Base-by-base conservation (phyloP, 2,797 vertebrate species). In the Pyrocephalus nanus region DNA sequence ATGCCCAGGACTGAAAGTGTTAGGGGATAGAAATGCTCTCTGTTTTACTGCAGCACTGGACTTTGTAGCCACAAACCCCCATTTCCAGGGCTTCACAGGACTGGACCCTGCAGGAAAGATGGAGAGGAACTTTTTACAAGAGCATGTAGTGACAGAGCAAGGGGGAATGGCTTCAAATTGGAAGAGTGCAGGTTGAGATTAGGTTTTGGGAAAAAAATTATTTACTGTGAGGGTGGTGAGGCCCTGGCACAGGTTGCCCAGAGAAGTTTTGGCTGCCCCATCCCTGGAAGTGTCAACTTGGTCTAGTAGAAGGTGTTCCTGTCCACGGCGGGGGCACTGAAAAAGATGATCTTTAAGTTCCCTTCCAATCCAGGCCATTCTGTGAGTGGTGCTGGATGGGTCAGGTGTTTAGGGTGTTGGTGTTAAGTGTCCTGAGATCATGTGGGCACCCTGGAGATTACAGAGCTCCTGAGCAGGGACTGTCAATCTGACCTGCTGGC, bases 1-100 rank as follows among this genome's bases (percentile, higher is more conserved):
- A 29, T 0, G 0, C 13, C 43, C 51, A 38, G 53, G 67, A n/a
- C 22, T 54, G 61, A 29, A 65, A 79, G 36, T 9, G 8, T 47
- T 38, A 14, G 38, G 55, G 25, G n/a, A 23, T 93, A 10, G 32
- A 94, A 81, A 40, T 22, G 6, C 34, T 61, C 2, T 0, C 30
- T 62, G 57, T 69, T 81, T 78, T 29, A 27, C 17, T 7, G 1
- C 26, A 15, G 62, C 3, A 3, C n/a, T 81, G 73, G 47, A 27
- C 42, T 71, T 42, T 5, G 8, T 26, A 71, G 36, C 72, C 54
- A 21, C 0, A 1, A 58, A 48, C 15, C 8, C 4, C 27, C 26
- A 2, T 6, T 7, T 18, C 16, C 38, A 13, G 45, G 8, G 30
- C n/a, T 26, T 47, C n/a, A 14, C 18, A 12, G 45, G 43, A 15